Percentiles rank a stretch among this genome's conserved stretches.
Conservation (phyloP, 2,888 invertebrate species). For the Sycophila texana region DNA sequence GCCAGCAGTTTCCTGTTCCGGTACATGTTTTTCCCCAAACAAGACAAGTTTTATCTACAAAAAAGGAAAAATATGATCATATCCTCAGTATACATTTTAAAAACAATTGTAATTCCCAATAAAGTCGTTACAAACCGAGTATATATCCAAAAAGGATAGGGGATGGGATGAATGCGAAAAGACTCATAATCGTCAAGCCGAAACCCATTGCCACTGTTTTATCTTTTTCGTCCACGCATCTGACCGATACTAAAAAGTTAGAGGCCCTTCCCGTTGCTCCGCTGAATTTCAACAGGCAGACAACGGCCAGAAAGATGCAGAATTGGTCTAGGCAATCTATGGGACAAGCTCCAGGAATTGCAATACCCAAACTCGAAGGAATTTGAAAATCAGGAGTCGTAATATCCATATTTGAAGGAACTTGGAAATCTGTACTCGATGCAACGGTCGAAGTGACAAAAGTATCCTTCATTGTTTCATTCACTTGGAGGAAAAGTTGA, state of each 20-base stretch:
- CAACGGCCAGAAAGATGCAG: slow-evolving; percentile 77
- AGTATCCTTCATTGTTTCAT: slow-evolving; percentile 55
- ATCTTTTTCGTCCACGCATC: slow-evolving; percentile 85
- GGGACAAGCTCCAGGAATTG: slow-evolving; percentile 77
- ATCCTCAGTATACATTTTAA: not conserved
- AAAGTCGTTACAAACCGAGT: slow-evolving; percentile 76
- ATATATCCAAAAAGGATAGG: slow-evolving; percentile 87
- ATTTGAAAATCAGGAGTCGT: slow-evolving; percentile 68
- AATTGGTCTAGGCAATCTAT: slow-evolving; percentile 79
- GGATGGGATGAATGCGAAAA: slow-evolving; percentile 85
- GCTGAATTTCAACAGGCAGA: slow-evolving; percentile 79
- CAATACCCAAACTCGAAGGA: slow-evolving; percentile 69
- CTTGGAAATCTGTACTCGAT: slow-evolving; percentile 48
- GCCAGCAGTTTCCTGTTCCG: slow-evolving; percentile 85
- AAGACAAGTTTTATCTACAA: slow-evolving; percentile 80
- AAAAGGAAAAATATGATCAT: slow-evolving; percentile 22
- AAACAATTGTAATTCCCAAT: not conserved
- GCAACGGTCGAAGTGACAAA: slow-evolving; percentile 45
- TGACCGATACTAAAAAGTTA: slow-evolving; percentile 80
- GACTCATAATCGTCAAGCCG: slow-evolving; percentile 82
- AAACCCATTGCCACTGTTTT: slow-evolving; percentile 85
- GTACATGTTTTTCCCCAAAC: slow-evolving; percentile 86
- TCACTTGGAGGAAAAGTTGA: slow-evolving; percentile 55
- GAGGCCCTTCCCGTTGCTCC: slow-evolving; percentile 81
- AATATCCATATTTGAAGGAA: slow-evolving; percentile 66